Evolutionary conservation across 2,113 vertebrate genomes (phyloP).

Genomic region (Syngnathus scovelli): DNA sequence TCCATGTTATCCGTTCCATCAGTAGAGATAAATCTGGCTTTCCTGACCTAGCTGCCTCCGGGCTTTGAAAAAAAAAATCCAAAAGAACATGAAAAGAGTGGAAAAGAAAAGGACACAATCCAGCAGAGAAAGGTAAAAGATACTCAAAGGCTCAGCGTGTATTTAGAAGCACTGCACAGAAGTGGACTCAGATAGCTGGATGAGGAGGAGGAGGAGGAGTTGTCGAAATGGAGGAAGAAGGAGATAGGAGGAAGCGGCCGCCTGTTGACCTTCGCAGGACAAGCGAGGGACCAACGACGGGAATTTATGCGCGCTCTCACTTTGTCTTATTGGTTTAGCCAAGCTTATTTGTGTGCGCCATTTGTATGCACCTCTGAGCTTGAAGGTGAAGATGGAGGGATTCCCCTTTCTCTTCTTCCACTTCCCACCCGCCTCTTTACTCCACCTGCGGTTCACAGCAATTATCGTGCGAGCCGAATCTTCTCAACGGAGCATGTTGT

Average conservation of each 20-base stretch:
- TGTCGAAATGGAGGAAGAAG: not conserved
- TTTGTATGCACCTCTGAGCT: not conserved
- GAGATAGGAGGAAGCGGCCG: conserved; percentile 19
- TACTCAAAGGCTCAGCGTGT: not conserved
- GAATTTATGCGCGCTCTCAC: conserved; percentile 61
- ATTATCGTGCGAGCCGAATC: conserved; percentile 50
- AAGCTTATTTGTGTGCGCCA: conserved; percentile 9
- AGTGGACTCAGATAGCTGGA: not conserved
- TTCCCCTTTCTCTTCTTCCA: not conserved
- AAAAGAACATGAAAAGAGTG: conserved; percentile 15
- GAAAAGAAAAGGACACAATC: not conserved
- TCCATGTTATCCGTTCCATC: conserved; percentile 32
- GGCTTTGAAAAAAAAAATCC: conserved; percentile 4
- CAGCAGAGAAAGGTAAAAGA: not conserved
- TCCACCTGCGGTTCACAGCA: conserved; percentile 53
- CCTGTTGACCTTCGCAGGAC: conserved; percentile 62
- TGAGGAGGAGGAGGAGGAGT: not conserved
- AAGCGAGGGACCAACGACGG: conserved; percentile 41
- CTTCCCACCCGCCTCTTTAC: conserved; percentile 36
- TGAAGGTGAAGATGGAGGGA: not conserved
- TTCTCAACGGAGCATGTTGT: conserved; percentile 46
- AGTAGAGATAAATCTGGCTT: conserved; percentile 18
- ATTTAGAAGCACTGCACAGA: not conserved
- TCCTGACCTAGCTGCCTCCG: conserved; percentile 8
- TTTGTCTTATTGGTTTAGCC: conserved; percentile 50